These are phyloP conservation scores for Eleutherodactylus coqui DNA, from an alignment of 2,797 vertebrate genomes.

Conservation along the genomic window DNA sequence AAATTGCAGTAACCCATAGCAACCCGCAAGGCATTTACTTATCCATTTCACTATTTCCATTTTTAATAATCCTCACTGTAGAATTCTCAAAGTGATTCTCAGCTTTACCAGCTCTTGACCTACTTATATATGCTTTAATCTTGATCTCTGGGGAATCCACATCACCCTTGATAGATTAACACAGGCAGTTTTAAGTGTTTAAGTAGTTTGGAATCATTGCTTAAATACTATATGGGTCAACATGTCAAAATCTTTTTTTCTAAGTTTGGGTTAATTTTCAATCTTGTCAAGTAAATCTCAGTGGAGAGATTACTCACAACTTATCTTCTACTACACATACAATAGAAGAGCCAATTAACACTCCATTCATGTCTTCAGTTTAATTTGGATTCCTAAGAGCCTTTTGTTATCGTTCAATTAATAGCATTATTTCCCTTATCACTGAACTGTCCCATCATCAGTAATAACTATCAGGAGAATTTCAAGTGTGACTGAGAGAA, in stretches of 20 bases:
- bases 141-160: slow-evolving; percentile 4
- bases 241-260: slow-evolving; percentile 14
- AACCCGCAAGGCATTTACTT: background rate
- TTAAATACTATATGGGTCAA: slow-evolving; percentile 27
- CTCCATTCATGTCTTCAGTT: slow-evolving; percentile 36
- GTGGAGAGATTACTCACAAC: slow-evolving; percentile 40
- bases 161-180: slow-evolving; percentile 5
- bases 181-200: slow-evolving; percentile 26
- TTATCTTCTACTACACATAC: slow-evolving; percentile 45
- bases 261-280: slow-evolving; percentile 35
- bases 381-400: slow-evolving; percentile 50
- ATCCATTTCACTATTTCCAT: background rate
- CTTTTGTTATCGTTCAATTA: slow-evolving; percentile 43
- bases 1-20: background rate
- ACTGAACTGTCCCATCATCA: slow-evolving; percentile 31
- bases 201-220: slow-evolving; percentile 7
- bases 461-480: slow-evolving; percentile 43
- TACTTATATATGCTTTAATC: slow-evolving; percentile 26
- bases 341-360: slow-evolving; percentile 47
- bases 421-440: slow-evolving; percentile 30
- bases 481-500: slow-evolving; percentile 16
- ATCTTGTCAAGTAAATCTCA: slow-evolving; percentile 40
- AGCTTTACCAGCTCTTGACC: slow-evolving; percentile 4
- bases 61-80: background rate
- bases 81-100: background rate